Evolutionary conservation across 2,113 vertebrate genomes (phyloP).

Genomic region (Coracopsis vasa): DNA sequence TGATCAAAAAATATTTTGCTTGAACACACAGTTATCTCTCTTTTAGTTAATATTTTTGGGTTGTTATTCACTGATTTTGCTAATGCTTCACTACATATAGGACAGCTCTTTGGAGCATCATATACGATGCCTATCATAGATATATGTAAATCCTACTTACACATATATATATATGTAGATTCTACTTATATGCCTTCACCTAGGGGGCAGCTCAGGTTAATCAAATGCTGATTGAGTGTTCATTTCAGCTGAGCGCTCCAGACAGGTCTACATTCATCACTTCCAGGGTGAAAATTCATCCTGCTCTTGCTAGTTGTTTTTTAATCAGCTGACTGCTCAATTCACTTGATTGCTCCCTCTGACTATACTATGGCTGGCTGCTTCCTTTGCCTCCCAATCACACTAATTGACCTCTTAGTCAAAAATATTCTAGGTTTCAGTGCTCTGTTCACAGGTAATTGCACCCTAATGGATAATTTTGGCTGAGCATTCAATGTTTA

Average conservation of each 20-base stretch:
- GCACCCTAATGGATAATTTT: background rate
- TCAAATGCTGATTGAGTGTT: background rate
- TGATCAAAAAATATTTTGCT: background rate
- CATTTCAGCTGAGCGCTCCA: background rate
- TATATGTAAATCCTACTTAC: background rate
- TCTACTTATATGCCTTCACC: background rate
- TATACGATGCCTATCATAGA: background rate
- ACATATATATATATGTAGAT: background rate
- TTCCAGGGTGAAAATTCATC: slow-evolving; percentile 29
- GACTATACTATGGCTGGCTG: background rate
- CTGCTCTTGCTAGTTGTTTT: background rate
- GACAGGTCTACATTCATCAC: background rate
- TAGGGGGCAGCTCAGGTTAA: background rate
- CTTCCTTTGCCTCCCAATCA: background rate
- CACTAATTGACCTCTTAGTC: background rate
- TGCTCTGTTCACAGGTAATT: slow-evolving; percentile 3
- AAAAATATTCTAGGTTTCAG: slow-evolving; percentile 20
- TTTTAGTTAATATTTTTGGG: background rate
- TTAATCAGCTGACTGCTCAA: slow-evolving; percentile 20
- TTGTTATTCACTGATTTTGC: background rate
- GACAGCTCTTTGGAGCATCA: background rate
- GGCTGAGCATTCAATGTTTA: background rate
- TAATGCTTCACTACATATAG: background rate
- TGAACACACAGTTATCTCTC: background rate
- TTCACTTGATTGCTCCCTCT: slow-evolving; percentile 19